These are phyloP conservation scores for Fregetta grallaria DNA, from an alignment of 2,113 vertebrate species.

Conservation along the genomic window DNA sequence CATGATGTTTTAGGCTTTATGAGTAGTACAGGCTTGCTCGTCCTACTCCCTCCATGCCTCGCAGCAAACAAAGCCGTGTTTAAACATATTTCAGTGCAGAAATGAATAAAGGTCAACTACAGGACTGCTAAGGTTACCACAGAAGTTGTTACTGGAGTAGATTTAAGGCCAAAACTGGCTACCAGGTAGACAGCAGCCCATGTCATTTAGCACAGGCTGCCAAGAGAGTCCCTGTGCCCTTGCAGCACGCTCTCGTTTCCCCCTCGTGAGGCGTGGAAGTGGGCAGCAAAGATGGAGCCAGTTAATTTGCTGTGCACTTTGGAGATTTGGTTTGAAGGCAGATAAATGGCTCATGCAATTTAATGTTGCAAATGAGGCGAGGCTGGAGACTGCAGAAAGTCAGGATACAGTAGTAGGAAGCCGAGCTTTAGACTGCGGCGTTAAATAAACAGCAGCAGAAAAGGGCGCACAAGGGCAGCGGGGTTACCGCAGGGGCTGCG, in stretches of 20 bases:
- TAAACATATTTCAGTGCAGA: background rate
- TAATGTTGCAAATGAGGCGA: background rate
- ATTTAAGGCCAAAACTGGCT: background rate
- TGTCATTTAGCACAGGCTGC: background rate
- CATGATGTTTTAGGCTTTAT: background rate
- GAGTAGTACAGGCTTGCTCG: background rate
- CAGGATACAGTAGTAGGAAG: background rate
- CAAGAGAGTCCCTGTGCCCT: background rate
- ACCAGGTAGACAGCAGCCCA: background rate
- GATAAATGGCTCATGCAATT: background rate
- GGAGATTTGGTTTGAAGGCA: background rate
- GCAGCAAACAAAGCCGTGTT: background rate
- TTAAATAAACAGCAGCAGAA: background rate
- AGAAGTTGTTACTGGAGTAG: background rate
- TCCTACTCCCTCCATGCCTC: background rate
- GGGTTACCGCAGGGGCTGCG: accelerated
- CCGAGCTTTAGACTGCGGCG: accelerated
- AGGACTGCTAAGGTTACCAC: background rate
- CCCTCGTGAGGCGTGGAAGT: accelerated
- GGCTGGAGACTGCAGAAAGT: background rate
- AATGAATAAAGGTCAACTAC: background rate
- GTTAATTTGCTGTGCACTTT: background rate
- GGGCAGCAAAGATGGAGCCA: background rate
- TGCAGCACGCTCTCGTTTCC: background rate
- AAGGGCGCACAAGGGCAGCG: background rate